Base-by-base conservation (phyloP, 1,140 invertebrate genomes). In the Lucilia cuprina region DNA sequence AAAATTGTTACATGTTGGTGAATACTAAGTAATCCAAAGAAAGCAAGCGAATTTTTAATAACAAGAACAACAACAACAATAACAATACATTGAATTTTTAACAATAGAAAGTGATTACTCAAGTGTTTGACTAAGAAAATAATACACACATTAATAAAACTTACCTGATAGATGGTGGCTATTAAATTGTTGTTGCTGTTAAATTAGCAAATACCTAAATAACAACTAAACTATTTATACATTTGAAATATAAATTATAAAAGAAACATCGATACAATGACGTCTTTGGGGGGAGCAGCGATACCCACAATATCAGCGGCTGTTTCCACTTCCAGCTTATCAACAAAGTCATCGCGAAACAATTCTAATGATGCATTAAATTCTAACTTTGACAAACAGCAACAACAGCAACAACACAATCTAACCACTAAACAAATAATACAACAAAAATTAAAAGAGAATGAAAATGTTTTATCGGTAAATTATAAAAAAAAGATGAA, bases 401-500 rank as follows among this genome's bases (percentile, higher is more conserved):
- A 65, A 82, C 2, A 60, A 7, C 34, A 83, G 30, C 25, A 30
- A 21, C n/a, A 65, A 82, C 2, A 60, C 7, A 34, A 83, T 41
- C 25, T 83, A 8, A 80, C 75, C 50, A 85, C 74, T n/a, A 82
- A 86, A 83, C 70, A 87, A 12, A 86, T 90, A 34, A 87, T 90
- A 10, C 88, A 88, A 84, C 86, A 89, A 82, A 87, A 89, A 9
- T 89, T 90, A 78, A 90, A 90, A 85, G 84, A 89, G 7, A 89
- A 90, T 25, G 89, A 90, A 84, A 86, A 83, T 75, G 87, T 90
- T 70, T 85, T 88, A 70, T 83, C 86, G 83, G 89, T 90, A 87
- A 86, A 86, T 30, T 82, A 49, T 10, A 50, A 41, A 41, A 41
- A 55, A 41, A 41, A 41, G 17, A 30, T 30, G 25, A 30, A 30